phyloP scores from a whole-genome alignment of 2,888 invertebrate species.

The Cerceris rybyensis region DNA sequence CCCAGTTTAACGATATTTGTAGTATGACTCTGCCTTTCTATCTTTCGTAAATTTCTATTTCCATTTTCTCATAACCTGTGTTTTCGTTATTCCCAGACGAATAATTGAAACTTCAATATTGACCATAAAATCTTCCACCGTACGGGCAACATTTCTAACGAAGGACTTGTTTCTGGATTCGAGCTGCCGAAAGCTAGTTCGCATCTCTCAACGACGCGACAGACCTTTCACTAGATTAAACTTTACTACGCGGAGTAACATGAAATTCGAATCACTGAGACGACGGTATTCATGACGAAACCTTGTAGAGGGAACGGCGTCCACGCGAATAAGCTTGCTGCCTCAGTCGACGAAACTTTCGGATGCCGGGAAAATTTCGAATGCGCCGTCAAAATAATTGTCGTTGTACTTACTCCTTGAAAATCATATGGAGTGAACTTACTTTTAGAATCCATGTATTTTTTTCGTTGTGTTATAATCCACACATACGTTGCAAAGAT shows the following conservation, averaged over 20 bases:
- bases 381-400: neutral
- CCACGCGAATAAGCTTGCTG: slow-evolving; percentile 5
- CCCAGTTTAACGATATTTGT: neutral
- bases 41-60: neutral
- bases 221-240: slow-evolving; percentile 48
- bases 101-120: slow-evolving; percentile 25
- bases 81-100: slow-evolving; percentile 1
- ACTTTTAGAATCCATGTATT: neutral
- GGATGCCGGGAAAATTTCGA: neutral
- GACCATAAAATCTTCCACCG: slow-evolving; percentile 20
- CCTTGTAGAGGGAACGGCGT: neutral
- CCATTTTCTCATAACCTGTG: neutral
- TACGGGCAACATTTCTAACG: slow-evolving; percentile 29
- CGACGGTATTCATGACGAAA: slow-evolving; percentile 24
- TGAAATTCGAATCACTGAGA: slow-evolving; percentile 21
- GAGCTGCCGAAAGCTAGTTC: slow-evolving; percentile 6
- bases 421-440: neutral
- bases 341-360: neutral
- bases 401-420: neutral
- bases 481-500: neutral
- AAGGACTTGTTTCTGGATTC: slow-evolving; percentile 28
- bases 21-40: neutral
- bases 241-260: slow-evolving; percentile 30
- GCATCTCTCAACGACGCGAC: neutral
- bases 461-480: neutral